Conservation (phyloP, 2,113 vertebrate genomes). For the Oryzias curvinotus region DNA sequence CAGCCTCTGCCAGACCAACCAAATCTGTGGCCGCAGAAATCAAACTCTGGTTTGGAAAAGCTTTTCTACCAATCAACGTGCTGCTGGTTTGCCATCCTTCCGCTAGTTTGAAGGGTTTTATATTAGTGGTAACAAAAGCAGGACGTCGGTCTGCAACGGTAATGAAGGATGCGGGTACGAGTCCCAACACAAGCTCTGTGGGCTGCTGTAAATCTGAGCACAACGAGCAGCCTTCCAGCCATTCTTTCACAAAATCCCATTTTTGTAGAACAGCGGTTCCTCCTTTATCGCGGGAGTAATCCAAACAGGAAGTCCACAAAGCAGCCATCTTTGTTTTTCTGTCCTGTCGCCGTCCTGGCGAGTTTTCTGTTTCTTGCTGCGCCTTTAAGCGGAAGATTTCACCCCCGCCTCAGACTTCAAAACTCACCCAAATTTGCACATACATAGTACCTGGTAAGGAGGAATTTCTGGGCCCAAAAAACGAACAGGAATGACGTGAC, state of each 20-base stretch:
- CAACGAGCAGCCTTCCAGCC: constrained; percentile 6
- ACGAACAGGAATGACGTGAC: too few relatives aligned
- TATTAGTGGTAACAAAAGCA: constrained; percentile 19
- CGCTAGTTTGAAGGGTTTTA: background rate
- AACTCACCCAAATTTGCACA: too few relatives aligned
- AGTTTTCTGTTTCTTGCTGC: too few relatives aligned
- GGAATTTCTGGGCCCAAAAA: too few relatives aligned
- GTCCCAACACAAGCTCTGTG: constrained; percentile 52
- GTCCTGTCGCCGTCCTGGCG: too few relatives aligned
- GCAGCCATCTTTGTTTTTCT: too few relatives aligned
- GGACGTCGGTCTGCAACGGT: constrained; percentile 25
- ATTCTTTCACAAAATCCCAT: constrained; percentile 34
- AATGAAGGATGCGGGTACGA: constrained; percentile 23
- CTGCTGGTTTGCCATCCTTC: constrained; percentile 40
- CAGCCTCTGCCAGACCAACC: constrained; percentile 27
- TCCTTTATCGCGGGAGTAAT: too few relatives aligned
- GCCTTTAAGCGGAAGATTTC: too few relatives aligned
- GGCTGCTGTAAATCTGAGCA: constrained; percentile 72
- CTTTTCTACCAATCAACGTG: constrained; percentile 25
- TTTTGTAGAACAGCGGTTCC: constrained; percentile 30
- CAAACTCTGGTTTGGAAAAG: constrained; percentile 58
- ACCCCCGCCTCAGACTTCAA: too few relatives aligned
- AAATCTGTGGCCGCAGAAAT: too few relatives aligned
- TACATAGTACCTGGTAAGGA: too few relatives aligned
- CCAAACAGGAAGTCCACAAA: too few relatives aligned